Evolutionary conservation across 2,113 vertebrate genomes (phyloP), one percentile per base, ranked within the genome.

Genomic region (Cephalopterus ornatus): DNA sequence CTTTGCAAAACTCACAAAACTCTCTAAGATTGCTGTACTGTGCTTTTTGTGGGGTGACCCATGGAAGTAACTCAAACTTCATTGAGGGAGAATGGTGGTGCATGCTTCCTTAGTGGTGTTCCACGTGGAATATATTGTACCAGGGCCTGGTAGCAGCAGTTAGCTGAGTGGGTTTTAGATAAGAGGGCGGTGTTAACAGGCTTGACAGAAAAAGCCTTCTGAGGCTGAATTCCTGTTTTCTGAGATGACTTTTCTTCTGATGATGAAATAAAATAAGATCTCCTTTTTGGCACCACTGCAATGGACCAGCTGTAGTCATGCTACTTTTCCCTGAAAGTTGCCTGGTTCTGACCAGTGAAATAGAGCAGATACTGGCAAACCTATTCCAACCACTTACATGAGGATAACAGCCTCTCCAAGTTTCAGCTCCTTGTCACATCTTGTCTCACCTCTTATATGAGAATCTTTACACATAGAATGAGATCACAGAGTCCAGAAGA

Each of bases 11-110:
- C 5, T 2, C 49, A 52, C 6, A 32, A 28, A 75, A 61, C 9
- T 26, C n/a, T 32, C 0, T 39, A 28, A 26, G 55, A 53, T 22
- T 61, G 58, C 44, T 75, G 44, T 15, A 20, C 14, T 65, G 26
- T 75, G 42, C 49, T 76, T 58, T 79, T 72, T 70, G 44, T 76
- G 53, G 14, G 42, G 18, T 71, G 62, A 61, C 14, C 19, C 24
- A 27, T 27, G 59, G 47, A 77, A 42, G 23, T 26, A 77, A 70
- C n/a, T 74, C 22, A 32, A 26, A 49, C 12, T 58, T 77, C 32
- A 32, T 0, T 1, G 20, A 65, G 14, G 0, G 1, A 46, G 11
- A 41, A 18, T 18, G n/a, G 10, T 70, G 50, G 12, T 66, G 6
- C 41, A 39, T 61, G 22, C 53, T 79, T 91, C 22, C 46, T 53